Evolutionary conservation across 2,888 invertebrate genomes (phyloP).

Genomic region (Nephrocerus scutellatus): DNA sequence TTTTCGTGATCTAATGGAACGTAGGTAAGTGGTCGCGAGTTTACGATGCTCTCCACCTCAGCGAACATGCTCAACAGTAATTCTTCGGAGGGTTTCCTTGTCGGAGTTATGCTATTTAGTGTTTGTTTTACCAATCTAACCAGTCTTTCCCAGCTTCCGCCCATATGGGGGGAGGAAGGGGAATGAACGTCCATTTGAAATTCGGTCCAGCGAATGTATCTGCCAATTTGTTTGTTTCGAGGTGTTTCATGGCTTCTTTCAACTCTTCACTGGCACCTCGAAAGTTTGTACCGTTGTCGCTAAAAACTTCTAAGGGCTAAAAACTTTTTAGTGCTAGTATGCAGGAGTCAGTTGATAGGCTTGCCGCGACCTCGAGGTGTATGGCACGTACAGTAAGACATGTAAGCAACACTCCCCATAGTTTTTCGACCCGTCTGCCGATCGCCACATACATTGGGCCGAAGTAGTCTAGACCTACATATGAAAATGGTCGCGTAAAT

Average conservation of each 20-base stretch:
- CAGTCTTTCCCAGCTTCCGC: conserved; percentile 16
- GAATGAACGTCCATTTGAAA: conserved; percentile 15
- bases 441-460: conserved; percentile 12
- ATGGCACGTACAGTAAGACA: conserved; percentile 19
- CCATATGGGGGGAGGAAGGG: conserved; percentile 7
- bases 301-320: conserved; percentile 14
- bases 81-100: conserved; percentile 11
- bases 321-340: conserved; percentile 16
- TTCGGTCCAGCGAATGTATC: conserved; percentile 13
- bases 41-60: conserved; percentile 15
- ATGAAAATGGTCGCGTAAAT: conserved; percentile 16
- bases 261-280: conserved; percentile 16
- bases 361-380: conserved; percentile 17
- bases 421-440: conserved; percentile 15
- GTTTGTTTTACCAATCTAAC: conserved; percentile 9
- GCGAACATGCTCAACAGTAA: conserved; percentile 10
- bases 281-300: conserved; percentile 23
- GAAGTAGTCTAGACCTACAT: conserved; percentile 14
- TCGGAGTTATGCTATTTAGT: conserved; percentile 2
- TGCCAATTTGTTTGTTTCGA: conserved; percentile 14
- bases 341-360: conserved; percentile 15
- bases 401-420: conserved; percentile 17
- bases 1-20: conserved; percentile 9
- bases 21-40: conserved; percentile 15
- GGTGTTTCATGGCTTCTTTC: conserved; percentile 9